Evolutionary conservation across 2,113 vertebrate species (phyloP), one percentile per base, ranked within the genome.

Genomic region (Melanotaenia duboulayi): DNA sequence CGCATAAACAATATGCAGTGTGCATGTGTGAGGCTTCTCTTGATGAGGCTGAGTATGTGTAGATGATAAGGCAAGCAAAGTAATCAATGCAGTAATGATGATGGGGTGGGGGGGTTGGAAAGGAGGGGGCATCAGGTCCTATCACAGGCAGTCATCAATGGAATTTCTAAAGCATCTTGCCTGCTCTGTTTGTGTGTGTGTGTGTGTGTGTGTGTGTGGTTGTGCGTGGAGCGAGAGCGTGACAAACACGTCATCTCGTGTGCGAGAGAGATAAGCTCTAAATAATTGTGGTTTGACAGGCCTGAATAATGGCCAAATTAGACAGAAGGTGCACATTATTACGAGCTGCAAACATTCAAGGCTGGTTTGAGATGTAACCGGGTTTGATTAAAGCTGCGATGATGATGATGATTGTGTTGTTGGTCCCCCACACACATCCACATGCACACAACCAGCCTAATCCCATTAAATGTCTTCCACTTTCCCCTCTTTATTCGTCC

Each of bases 281-380:
- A 95, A 94, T 94, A 94, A 94, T 93, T 93, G 93, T 88, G 78
- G 87, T 80, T 87, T 94, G 94, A 95, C 94, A 94, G 92, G 89
- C 91, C 90, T 91, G 92, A 94, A 92, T 93, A 93, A 94, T 93
- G 93, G 92, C 91, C 93, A 92, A 94, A 94, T 93, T 93, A 93
- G 91, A 92, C 87, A 92, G 91, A 92, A 91, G 92, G 92, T 93
- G 91, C 92, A 88, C 91, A 76, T 92, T 92, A 89, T 92, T 89
- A 90, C 80, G 64, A 87, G 84, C 75, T 42, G 86, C 85, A 81
- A 89, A 83, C 87, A 88, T 90, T 89, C 88, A 80, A 84, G 86
- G 78, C 85, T 82, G 86, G 83, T 85, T 82, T 82, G 86, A 91
- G 87, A 89, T 88, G 87, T 88, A 85, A 86, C 86, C 24, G 66